phyloP scores from a whole-genome alignment of 2,113 vertebrate species.

The Cervus canadensis region DNA sequence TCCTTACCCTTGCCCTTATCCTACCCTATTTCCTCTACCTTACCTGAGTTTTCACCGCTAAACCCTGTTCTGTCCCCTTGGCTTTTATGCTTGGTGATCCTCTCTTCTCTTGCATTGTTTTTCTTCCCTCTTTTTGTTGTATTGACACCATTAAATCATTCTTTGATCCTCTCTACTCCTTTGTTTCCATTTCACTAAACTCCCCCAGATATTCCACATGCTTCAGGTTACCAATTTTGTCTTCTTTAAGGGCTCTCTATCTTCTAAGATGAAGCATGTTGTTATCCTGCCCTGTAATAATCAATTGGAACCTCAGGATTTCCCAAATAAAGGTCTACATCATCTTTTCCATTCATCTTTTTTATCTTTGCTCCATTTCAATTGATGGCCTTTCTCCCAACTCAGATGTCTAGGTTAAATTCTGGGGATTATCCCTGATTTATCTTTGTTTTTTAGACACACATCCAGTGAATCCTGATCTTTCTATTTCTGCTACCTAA shows the following conservation, averaged over 20 bases:
- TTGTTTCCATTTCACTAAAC: background rate
- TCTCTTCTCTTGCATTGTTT: background rate
- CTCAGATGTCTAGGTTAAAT: background rate
- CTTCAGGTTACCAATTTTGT: background rate
- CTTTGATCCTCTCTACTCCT: background rate
- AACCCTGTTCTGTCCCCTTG: background rate
- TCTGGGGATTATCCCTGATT: background rate
- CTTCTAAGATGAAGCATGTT: background rate
- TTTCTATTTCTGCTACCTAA: background rate
- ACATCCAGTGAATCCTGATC: background rate
- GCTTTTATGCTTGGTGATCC: background rate
- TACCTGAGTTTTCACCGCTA: background rate
- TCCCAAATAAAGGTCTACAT: background rate
- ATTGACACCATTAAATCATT: background rate
- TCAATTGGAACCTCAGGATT: background rate
- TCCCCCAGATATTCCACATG: background rate
- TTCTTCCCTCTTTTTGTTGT: background rate
- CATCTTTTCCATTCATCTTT: background rate
- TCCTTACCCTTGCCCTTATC: background rate
- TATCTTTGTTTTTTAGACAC: background rate
- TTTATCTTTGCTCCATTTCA: background rate
- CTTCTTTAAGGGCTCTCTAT: background rate
- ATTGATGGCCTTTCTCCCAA: background rate
- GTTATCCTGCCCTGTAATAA: background rate
- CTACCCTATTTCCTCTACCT: background rate